Percentiles rank a stretch among this genome's conserved stretches.
phyloP scores from a whole-genome alignment of 2,113 vertebrate genomes.

The Nothocercus julius region DNA sequence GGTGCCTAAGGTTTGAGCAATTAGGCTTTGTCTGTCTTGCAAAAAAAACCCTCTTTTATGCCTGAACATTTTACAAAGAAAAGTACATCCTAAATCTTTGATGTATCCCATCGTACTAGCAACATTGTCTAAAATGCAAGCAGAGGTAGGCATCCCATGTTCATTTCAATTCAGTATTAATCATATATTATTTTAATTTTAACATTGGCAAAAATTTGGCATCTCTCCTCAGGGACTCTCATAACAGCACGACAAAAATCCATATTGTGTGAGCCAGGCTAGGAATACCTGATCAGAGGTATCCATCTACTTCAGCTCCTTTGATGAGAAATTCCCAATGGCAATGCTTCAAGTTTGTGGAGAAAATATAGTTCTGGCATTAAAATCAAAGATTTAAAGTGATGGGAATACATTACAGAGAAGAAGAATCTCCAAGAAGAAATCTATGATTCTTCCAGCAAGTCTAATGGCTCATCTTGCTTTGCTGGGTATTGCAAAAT shows the following conservation, averaged over 20 bases:
- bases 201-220: neutral
- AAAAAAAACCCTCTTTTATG: neutral
- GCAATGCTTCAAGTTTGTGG: constrained; percentile 5
- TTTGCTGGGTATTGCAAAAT: constrained; percentile 9
- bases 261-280: neutral
- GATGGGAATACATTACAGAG: neutral
- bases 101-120: neutral
- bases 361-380: constrained; percentile 24
- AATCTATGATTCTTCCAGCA: neutral
- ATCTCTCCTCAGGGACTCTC: neutral
- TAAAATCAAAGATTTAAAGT: constrained; percentile 10
- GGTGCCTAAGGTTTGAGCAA: neutral
- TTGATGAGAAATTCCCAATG: constrained; percentile 17
- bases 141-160: neutral
- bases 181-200: neutral
- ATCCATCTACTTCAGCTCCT: constrained; percentile 8
- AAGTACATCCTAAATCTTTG: neutral
- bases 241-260: constrained; percentile 2
- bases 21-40: neutral
- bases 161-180: neutral
- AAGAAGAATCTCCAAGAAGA: constrained; percentile 18
- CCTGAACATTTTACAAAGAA: neutral
- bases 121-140: neutral
- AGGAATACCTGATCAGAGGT: constrained; percentile 28
- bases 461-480: constrained; percentile 28